phyloP scores from a whole-genome alignment of 2,113 vertebrate species.

The Castor canadensis region DNA sequence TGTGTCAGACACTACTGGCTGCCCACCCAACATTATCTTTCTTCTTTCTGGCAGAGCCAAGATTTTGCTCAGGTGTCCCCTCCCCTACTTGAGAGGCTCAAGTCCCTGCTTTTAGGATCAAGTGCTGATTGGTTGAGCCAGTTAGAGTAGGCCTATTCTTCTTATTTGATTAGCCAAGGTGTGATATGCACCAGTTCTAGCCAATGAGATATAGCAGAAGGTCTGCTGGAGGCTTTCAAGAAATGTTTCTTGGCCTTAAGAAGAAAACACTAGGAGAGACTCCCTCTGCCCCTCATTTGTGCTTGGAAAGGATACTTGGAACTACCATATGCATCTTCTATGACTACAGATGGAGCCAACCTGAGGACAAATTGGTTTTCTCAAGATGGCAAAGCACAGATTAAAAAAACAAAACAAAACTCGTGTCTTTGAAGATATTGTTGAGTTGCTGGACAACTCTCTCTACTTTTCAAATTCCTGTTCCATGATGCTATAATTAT shows the following conservation, averaged over 20 bases:
- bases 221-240: neutral
- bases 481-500: neutral
- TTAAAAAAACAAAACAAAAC: neutral
- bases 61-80: neutral
- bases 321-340: neutral
- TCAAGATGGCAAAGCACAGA: constrained; percentile 17
- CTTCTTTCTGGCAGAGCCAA: neutral
- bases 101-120: neutral
- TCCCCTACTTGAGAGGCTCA: neutral
- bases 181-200: neutral
- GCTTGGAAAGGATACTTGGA: constrained; percentile 17
- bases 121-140: neutral
- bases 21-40: neutral
- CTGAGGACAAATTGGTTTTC: constrained; percentile 15
- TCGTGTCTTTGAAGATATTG: neutral
- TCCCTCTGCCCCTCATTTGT: neutral
- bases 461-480: neutral
- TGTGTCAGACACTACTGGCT: neutral
- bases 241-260: neutral
- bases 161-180: neutral
- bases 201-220: neutral
- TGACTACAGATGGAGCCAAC: neutral
- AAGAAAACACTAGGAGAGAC: neutral
- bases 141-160: neutral
- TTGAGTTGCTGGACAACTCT: neutral